Evolutionary conservation across 2,797 vertebrate species (phyloP), one percentile per base, ranked within the genome.

Genomic region (Hylomyscus alleni): DNA sequence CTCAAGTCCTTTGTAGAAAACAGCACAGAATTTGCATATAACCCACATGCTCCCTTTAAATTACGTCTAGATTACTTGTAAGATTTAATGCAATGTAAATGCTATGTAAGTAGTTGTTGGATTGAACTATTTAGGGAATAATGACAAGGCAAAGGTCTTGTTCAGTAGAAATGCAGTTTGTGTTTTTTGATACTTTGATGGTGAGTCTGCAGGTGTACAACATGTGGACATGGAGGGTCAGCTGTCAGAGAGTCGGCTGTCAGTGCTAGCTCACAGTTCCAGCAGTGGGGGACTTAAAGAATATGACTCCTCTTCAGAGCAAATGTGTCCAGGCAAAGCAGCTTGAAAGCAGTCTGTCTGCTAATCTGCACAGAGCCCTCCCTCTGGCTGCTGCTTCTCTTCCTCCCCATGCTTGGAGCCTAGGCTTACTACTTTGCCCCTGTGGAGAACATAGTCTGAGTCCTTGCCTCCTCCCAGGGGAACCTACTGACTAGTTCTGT

Each of bases 401-500:
- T 44, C 2, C 2, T 1, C 52, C 52, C 4, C 0, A 0, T 4
- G 34, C 15, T 40, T 31, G 14, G 26, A 10, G 26, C 24, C 29
- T 24, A 2, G 4, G 20, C 17, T 2, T 44, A 22, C 20, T 44
- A 0, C 88, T 0, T 1, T 34, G 29, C 5, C 58, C 3, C 13
- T 5, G 47, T 37, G 19, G 81, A 15, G 54, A 22, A 5, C 34
- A 1, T 47, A 17, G 6, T 26, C 72, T 56, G 31, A n/a, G 72
- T n/a, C 7, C 29, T n/a, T 14, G 22, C 11, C 7, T 15, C 1
- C 0, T 1, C 11, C 73, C 47, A 5, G 20, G 7, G 9, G 58
- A 60, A 1, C 56, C 2, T 73, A 4, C 22, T 80, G 29, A 29
- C 14, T 50, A 0, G 73, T 31, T 94, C 89, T 89, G 0, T 26